Conservation (phyloP, 2,797 vertebrate species). For the Potorous gilbertii region DNA sequence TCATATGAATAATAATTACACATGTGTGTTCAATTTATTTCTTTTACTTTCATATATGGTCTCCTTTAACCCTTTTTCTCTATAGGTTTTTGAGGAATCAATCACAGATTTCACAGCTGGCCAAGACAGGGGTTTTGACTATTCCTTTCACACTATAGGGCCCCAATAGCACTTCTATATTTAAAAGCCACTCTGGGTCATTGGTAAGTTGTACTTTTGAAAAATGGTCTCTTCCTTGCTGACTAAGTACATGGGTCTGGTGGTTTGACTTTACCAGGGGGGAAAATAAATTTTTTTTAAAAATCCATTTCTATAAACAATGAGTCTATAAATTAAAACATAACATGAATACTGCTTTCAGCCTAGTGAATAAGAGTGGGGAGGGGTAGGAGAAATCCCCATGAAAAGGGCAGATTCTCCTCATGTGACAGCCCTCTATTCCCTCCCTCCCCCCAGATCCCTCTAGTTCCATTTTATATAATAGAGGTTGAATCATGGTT, state of each 20-base stretch:
- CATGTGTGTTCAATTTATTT: conserved; percentile 85
- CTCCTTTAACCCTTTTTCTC: conserved; percentile 79
- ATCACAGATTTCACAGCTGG: conserved; percentile 79
- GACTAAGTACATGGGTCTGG: conserved; percentile 52
- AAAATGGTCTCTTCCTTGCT: conserved; percentile 73
- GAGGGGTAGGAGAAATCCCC: conserved; percentile 68
- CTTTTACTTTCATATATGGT: conserved; percentile 80
- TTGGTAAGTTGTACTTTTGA: conserved; percentile 70
- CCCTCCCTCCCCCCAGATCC: conserved; percentile 33
- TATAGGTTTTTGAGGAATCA: conserved; percentile 81
- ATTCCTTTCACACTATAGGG: conserved; percentile 60
- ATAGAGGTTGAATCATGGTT: not conserved
- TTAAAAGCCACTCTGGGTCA: conserved; percentile 69
- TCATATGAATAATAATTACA: conserved; percentile 83
- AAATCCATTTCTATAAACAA: conserved; percentile 11
- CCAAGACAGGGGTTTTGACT: conserved; percentile 72
- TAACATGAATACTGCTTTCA: not conserved
- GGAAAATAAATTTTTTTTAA: conserved; percentile 37
- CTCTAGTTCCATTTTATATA: conserved; percentile 54
- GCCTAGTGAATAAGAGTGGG: conserved; percentile 55
- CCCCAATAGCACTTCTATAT: conserved; percentile 71
- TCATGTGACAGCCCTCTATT: conserved; percentile 52
- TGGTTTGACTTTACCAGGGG: conserved; percentile 53
- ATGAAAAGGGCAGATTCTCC: conserved; percentile 45
- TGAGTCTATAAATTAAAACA: conserved; percentile 51